These are phyloP conservation scores for Callithrix jacchus DNA, from an alignment of 2,113 vertebrate genomes.

Conservation along the genomic window DNA sequence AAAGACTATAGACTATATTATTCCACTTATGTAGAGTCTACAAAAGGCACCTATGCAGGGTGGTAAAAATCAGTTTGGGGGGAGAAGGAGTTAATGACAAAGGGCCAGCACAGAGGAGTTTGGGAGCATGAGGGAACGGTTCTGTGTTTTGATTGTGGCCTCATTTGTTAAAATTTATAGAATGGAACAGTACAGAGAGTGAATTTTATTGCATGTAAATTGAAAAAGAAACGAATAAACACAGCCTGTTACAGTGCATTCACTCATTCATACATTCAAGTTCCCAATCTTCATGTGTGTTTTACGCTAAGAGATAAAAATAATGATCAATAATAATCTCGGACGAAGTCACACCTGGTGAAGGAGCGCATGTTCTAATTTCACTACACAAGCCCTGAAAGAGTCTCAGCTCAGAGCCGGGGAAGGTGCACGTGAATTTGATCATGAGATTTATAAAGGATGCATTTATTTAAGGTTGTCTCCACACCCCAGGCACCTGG, in stretches of 20 bases:
- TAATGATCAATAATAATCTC: not conserved
- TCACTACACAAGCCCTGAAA: not conserved
- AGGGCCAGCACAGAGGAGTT: not conserved
- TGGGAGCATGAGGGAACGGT: not conserved
- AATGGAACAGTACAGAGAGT: too few relatives aligned
- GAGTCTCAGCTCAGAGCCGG: not conserved
- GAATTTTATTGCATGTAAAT: not conserved
- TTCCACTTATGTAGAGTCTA: not conserved
- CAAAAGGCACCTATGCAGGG: not conserved
- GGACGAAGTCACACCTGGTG: not conserved
- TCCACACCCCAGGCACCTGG: not conserved
- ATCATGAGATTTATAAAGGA: not conserved
- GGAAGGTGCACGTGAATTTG: not conserved
- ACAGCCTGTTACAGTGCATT: not conserved
- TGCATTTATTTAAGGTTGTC: not conserved
- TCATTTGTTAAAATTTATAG: not conserved
- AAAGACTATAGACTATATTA: too few relatives aligned
- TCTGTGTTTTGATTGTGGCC: not conserved
- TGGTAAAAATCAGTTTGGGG: not conserved
- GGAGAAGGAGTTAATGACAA: not conserved
- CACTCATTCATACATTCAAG: not conserved
- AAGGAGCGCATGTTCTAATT: not conserved
- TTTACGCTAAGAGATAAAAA: not conserved
- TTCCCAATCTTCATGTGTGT: not conserved
- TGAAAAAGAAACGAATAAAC: not conserved